These are phyloP conservation scores for Copsychus sechellarum DNA, from an alignment of 2,113 vertebrate species.

Conservation along the genomic window DNA sequence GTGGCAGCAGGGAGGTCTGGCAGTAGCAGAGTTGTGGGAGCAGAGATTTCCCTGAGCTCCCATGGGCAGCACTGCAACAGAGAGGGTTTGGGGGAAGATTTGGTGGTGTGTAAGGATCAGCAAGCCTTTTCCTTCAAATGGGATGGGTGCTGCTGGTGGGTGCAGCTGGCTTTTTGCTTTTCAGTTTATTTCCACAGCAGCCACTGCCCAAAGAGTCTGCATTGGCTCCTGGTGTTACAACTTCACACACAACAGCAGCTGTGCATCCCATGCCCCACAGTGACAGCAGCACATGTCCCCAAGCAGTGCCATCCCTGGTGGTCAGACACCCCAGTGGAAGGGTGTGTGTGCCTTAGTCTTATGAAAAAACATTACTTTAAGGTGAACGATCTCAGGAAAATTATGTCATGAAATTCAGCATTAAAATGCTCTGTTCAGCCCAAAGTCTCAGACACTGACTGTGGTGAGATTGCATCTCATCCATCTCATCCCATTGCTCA, in stretches of 20 bases:
- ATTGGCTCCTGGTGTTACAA: background rate
- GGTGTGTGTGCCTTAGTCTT: rapidly evolving
- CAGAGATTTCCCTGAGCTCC: background rate
- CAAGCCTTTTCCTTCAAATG: background rate
- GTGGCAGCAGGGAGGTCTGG: background rate
- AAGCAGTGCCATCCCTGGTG: background rate
- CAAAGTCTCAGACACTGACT: background rate
- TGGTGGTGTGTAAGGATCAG: background rate
- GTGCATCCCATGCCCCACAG: background rate
- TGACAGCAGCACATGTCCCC: rapidly evolving
- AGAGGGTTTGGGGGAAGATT: background rate
- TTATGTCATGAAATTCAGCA: rapidly evolving
- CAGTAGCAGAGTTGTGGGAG: background rate
- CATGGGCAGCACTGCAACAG: background rate
- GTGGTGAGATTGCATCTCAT: rapidly evolving
- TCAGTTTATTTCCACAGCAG: background rate
- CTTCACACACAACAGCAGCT: background rate
- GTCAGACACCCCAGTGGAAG: background rate
- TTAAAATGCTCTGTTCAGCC: background rate
- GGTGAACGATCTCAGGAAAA: background rate
- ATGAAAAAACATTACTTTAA: background rate
- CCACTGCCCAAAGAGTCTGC: background rate
- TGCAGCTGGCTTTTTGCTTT: background rate
- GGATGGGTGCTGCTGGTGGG: background rate
- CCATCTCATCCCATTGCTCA: background rate